These are phyloP conservation scores for Amiota mariae DNA, from an alignment of 2,888 invertebrate genomes.

Conservation along the genomic window DNA sequence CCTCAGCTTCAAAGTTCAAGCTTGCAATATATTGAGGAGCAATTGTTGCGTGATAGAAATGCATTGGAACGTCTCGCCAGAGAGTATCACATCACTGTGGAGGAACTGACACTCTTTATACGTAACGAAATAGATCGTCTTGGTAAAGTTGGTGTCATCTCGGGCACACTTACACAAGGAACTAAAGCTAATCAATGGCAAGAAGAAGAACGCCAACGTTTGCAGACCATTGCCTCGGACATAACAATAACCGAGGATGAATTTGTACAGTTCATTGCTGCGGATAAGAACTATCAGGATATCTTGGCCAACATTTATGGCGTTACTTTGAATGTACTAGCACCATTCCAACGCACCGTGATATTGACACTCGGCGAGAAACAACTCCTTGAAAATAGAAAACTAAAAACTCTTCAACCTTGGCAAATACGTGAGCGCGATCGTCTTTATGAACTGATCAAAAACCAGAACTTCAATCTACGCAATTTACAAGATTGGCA, in stretches of 20 bases:
- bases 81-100: conserved; percentile 59
- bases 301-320: conserved; percentile 60
- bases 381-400: conserved; percentile 59
- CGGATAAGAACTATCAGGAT: conserved; percentile 60
- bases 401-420: conserved; percentile 53
- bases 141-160: conserved; percentile 58
- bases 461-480: conserved; percentile 62
- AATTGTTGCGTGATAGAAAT: conserved; percentile 50
- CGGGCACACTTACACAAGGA: conserved; percentile 19
- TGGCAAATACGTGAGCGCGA: conserved; percentile 70
- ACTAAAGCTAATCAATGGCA: conserved; percentile 56
- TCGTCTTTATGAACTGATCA: conserved; percentile 68
- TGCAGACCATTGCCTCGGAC: conserved; percentile 61
- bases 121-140: conserved; percentile 63
- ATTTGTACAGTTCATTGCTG: conserved; percentile 59
- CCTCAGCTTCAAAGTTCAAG: conserved; percentile 47
- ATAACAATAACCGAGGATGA: conserved; percentile 65
- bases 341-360: conserved; percentile 59
- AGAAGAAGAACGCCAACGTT: conserved; percentile 61
- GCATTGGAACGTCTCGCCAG: conserved; percentile 52
- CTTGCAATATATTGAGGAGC: conserved; percentile 55
- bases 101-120: conserved; percentile 63
- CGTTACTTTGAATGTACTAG: conserved; percentile 54
- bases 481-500: conserved; percentile 66
- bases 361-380: conserved; percentile 56